Conservation (phyloP, 2,888 invertebrate species). For the Drosophila niveifrons region DNA sequence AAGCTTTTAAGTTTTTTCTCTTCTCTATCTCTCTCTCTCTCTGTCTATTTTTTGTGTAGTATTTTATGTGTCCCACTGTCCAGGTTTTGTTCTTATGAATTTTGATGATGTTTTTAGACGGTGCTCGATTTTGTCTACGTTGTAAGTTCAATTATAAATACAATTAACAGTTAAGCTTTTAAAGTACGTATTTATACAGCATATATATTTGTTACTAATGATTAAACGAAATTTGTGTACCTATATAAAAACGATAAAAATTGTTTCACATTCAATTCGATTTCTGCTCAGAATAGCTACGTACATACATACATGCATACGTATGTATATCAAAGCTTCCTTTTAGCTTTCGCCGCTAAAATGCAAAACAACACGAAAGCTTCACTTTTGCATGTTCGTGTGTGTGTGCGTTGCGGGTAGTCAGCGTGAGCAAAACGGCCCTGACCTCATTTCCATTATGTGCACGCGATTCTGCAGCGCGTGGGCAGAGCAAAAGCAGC, state of each 20-base stretch:
- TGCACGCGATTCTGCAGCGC: slow-evolving; percentile 75
- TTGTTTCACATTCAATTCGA: not conserved
- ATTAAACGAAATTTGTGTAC: slow-evolving; percentile 66
- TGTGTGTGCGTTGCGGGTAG: slow-evolving; percentile 41
- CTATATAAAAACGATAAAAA: slow-evolving; percentile 31
- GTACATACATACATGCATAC: no score
- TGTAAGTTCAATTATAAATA: slow-evolving; percentile 68
- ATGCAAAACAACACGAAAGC: slow-evolving; percentile 38
- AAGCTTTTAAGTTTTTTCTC: slow-evolving; percentile 38
- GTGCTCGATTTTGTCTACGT: slow-evolving; percentile 77
- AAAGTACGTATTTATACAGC: slow-evolving; percentile 75
- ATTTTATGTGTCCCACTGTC: slow-evolving; percentile 44
- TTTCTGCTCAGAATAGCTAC: not conserved
- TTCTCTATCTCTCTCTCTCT: slow-evolving; percentile 19
- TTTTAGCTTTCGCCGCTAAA: slow-evolving; percentile 40
- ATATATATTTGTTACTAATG: slow-evolving; percentile 79
- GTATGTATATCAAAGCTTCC: slow-evolving; percentile 31
- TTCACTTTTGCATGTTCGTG: slow-evolving; percentile 13
- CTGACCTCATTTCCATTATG: slow-evolving; percentile 83
- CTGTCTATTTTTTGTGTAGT: slow-evolving; percentile 27
- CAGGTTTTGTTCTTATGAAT: slow-evolving; percentile 51
- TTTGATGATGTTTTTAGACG: slow-evolving; percentile 55
- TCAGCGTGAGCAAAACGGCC: slow-evolving; percentile 84
- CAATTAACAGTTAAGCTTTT: slow-evolving; percentile 70
- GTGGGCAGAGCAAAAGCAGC: slow-evolving; percentile 61